Percentiles rank a stretch among this genome's conserved stretches.
phyloP scores from a whole-genome alignment of 2,113 vertebrate species.

The Ammodramus savannarum region DNA sequence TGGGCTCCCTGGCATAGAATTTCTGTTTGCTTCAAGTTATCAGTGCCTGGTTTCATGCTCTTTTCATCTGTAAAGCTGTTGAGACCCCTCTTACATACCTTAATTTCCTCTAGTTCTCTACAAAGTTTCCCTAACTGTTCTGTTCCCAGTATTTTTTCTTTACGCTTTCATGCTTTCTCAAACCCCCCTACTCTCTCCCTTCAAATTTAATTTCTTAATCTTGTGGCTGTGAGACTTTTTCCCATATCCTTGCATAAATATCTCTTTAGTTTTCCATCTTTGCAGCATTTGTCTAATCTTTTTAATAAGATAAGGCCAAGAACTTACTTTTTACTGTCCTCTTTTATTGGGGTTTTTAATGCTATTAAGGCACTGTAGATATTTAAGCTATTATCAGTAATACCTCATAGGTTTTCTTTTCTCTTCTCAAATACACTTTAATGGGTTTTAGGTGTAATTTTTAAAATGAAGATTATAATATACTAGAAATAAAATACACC shows the following conservation, averaged over 20 bases:
- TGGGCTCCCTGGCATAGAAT: background rate
- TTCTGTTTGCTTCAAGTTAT: background rate
- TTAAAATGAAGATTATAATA: background rate
- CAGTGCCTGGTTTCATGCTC: background rate
- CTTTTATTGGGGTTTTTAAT: background rate
- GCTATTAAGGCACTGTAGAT: background rate
- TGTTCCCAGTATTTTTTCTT: background rate
- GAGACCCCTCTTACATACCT: background rate
- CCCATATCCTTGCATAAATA: background rate
- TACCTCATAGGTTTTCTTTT: background rate
- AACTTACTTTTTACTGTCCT: background rate
- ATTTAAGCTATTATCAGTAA: constrained; percentile 4
- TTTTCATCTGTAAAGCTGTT: background rate
- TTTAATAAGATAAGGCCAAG: constrained; percentile 8
- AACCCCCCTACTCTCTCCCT: background rate
- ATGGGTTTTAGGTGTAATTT: background rate
- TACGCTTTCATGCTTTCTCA: background rate
- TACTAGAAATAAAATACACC: background rate
- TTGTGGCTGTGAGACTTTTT: background rate
- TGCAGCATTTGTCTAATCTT: constrained; percentile 1
- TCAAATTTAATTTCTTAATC: constrained; percentile 16
- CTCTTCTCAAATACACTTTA: background rate
- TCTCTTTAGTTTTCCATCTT: background rate
- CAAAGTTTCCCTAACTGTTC: background rate
- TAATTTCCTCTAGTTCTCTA: background rate